Evolutionary conservation across 2,888 invertebrate genomes (phyloP), one percentile per base, ranked within the genome.

Genomic region (Chironomus riparius): DNA sequence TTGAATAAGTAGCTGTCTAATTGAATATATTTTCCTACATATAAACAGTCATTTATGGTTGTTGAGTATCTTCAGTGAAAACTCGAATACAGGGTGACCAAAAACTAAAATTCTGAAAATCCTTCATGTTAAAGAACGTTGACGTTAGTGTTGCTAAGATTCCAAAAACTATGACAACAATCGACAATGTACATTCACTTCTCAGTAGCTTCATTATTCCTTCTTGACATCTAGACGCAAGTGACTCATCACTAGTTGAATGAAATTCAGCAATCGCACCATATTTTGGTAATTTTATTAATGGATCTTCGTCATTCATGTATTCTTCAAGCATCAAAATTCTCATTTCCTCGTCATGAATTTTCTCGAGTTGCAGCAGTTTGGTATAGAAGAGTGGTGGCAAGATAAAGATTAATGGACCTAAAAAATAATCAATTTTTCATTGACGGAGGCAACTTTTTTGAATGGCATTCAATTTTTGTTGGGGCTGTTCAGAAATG

Each of bases 331-430:
- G 4, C 13, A 28, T n/a, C 15, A 22, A 22, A 21, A 50, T 61
- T 18, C 10, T 10, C 38, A 24, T 48, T 68, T 50, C 77, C 10
- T 71, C 76, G 77, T 82, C 80, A 77, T 84, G 81, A 21, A 80
- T 79, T 6, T 81, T 80, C 78, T 85, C 83, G 79, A 91, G 85
- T 71, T 86, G 85, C 73, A 87, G 83, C 10, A 93, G 88, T 81
- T 88, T 90, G 0, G 91, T 85, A 82, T 94, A 95, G 80, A 95
- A 89, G 62, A 95, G 79, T 0, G 95, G 92, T 0, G 95, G 95
- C 77, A 93, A 87, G 77, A 96, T 88, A 79, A 95, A 95, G 79
- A 94, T 91, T 12, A 95, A 83, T 0, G 95, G 92, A 0, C 94
- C 93, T 0, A 38, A 38, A n/a, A 28, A 38, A 38, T 38, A 38